Evolutionary conservation across 2,888 invertebrate genomes (phyloP).

Genomic region (Drosophila neotestacea): DNA sequence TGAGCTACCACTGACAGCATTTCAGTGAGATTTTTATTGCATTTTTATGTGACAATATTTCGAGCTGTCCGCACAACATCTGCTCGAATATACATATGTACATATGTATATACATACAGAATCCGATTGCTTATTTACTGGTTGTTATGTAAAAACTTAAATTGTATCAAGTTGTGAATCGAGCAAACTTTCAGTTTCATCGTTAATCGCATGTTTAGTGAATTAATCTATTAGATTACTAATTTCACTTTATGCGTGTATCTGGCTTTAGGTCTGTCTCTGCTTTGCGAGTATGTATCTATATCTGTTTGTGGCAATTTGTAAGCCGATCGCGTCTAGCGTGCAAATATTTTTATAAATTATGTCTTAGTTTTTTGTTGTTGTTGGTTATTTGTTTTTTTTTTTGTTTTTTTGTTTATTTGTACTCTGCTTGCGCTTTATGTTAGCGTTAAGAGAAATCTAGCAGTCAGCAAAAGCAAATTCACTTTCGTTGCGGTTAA

Average conservation of each 20-base stretch:
- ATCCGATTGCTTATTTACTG: slow-evolving; percentile 31
- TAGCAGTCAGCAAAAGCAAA: slow-evolving; percentile 51
- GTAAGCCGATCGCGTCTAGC: slow-evolving; percentile 63
- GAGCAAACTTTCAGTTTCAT: slow-evolving; percentile 65
- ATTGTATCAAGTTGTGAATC: slow-evolving; percentile 23
- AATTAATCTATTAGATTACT: slow-evolving; percentile 58
- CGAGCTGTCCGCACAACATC: slow-evolving; percentile 27
- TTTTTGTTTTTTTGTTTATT: slow-evolving; percentile 34
- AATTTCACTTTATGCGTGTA: slow-evolving; percentile 74
- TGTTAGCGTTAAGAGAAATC: slow-evolving; percentile 64
- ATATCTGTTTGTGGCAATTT: slow-evolving; percentile 46
- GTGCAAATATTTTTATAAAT: slow-evolving; percentile 75
- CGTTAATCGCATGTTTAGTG: slow-evolving; percentile 41
- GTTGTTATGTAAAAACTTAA: slow-evolving; percentile 40
- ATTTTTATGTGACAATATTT: slow-evolving; percentile 76
- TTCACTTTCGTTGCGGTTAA: slow-evolving; percentile 79
- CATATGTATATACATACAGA: slow-evolving; percentile 25
- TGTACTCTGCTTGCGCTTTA: slow-evolving; percentile 20
- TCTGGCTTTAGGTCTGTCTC: slow-evolving; percentile 10
- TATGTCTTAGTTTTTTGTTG: slow-evolving; percentile 31
- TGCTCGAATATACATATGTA: not conserved
- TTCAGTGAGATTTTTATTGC: slow-evolving; percentile 68
- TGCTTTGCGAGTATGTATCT: slow-evolving; percentile 8
- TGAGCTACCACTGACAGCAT: slow-evolving; percentile 37
- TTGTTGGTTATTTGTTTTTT: not conserved